Evolutionary conservation across 1,140 invertebrate species (phyloP), one percentile per base, ranked within the genome.

Genomic region (Lordiphosa stackelbergi): DNA sequence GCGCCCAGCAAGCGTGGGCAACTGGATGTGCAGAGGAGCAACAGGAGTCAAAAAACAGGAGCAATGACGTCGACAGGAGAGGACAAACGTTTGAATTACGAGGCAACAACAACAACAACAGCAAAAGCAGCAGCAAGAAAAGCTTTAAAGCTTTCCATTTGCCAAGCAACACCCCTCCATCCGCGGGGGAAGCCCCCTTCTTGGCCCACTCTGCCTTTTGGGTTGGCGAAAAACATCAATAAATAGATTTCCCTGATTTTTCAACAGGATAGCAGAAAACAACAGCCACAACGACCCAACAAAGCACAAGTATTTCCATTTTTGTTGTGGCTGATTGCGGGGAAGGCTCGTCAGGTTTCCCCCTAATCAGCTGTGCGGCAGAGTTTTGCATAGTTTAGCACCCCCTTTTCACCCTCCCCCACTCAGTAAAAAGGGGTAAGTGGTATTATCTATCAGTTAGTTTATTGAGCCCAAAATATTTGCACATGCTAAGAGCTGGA

Each of bases 211-310:
- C 16, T 34, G n/a, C 24, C 11, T 24, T 22, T 62, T 49, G 35
- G 34, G 38, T 51, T 63, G 48, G 63, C 59, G 72, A 73, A 85
- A 85, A 85, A 85, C 78, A 75, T 86, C 83, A 79, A 85, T 85
- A 85, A 85, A 85, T 85, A 86, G 83, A 85, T 85, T 85, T 85
- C 77, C 83, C 83, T 86, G 83, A 84, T 85, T 85, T 85, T 85
- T 83, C 70, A 85, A 85, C 83, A 85, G 83, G 83, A 85, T 75
- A 79, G 68, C 83, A 85, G 83, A 54, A 85, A 54, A 8, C 13
- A 10, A 16, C 40, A 28, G 42, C 36, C 60, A 36, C 42, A 55
- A 22, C 28, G 9, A 53, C 24, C 42, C 40, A 28, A 53, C 45
- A 11, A 47, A 28, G 9, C 42, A 37, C 38, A 12, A 12, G 7